Evolutionary conservation across 2,797 vertebrate species (phyloP), one percentile per base, ranked within the genome.

Genomic region (Corythornis leucogaster): DNA sequence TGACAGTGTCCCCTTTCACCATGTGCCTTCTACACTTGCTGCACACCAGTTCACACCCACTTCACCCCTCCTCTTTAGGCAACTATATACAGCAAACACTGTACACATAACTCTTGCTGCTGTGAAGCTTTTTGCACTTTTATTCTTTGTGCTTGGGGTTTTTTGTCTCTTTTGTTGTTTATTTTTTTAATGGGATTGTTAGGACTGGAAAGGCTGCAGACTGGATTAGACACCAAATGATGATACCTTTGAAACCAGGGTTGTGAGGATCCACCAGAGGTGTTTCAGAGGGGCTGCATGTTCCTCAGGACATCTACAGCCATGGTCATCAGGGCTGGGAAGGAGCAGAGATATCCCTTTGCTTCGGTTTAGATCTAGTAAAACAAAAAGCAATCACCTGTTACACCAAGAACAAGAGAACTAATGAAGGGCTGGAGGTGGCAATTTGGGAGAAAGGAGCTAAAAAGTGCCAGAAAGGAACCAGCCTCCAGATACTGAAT

Each of bases 321-420:
- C 43, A 7, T 0, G 0, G 45, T 4, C 30, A 3, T 2, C 0
- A 0, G 24, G 64, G 53, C 77, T 50, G 46, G 50, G 58, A 50
- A 51, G 48, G 48, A 55, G 42, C 21, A 35, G 71, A 31, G 21
- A 19, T 4, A 25, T 21, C 24, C 43, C 35, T 31, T 31, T 20
- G 30, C 42, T 70, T 50, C 9, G 7, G 16, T 42, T 55, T 2
- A 12, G 11, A 9, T 9, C 8, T 2, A 9, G 17, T 57, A 40
- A 43, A n/a, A n/a, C 70, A 63, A 76, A 51, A n/a, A 42, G 40
- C 40, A 15, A 12, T 1, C 7, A 30, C 26, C 67, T 40, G 43
- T 26, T 43, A 12, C 15, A 22, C 15, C 40, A 8, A 30, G 13
- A 42, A 24, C 28, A 30, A 43, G 21, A 54, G 43, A 21, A 40